Conservation (phyloP, 2,888 invertebrate genomes). For the Molanna angustata region DNA sequence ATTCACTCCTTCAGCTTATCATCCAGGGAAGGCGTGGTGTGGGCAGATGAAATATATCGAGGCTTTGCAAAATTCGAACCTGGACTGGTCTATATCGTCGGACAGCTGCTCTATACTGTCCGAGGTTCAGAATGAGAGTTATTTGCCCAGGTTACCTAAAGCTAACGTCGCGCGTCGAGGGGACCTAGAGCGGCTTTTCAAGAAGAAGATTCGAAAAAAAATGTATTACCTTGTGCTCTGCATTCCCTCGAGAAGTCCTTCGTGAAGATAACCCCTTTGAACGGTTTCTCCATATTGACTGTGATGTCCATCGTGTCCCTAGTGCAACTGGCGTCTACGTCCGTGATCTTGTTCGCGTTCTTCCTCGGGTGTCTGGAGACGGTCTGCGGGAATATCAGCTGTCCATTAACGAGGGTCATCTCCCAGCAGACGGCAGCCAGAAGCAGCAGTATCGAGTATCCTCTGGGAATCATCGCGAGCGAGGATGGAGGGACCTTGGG, state of each 20-base stretch:
- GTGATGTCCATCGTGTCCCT: constrained; percentile 60
- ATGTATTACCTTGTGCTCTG: constrained; percentile 53
- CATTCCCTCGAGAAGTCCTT: constrained; percentile 75
- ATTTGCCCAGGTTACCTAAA: no score
- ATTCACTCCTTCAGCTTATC: no score
- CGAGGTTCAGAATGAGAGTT: no score
- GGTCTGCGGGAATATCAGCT: constrained; percentile 29
- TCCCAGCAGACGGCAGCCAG: constrained; percentile 13
- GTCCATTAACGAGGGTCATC: constrained; percentile 12
- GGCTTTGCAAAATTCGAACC: no score
- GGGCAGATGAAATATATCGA: no score
- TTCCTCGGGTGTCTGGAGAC: constrained; percentile 28
- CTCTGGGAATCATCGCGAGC: constrained; percentile 30
- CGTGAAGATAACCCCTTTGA: constrained; percentile 71
- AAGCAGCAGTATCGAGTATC: constrained; percentile 14
- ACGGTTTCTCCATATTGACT: constrained; percentile 59
- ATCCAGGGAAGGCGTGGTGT: no score
- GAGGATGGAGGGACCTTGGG: no score
- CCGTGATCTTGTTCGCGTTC: constrained; percentile 54
- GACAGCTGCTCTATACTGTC: no score
- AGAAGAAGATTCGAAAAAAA: no score
- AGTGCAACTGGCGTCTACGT: constrained; percentile 62
- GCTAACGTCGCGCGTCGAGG: no score
- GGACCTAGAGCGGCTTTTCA: no score
- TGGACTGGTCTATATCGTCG: no score